Percentiles rank a stretch among this genome's conserved stretches.
phyloP scores from a whole-genome alignment of 30 jellyfish, hydroid and myxozoan genomes.

The Cassiopea andromeda region DNA sequence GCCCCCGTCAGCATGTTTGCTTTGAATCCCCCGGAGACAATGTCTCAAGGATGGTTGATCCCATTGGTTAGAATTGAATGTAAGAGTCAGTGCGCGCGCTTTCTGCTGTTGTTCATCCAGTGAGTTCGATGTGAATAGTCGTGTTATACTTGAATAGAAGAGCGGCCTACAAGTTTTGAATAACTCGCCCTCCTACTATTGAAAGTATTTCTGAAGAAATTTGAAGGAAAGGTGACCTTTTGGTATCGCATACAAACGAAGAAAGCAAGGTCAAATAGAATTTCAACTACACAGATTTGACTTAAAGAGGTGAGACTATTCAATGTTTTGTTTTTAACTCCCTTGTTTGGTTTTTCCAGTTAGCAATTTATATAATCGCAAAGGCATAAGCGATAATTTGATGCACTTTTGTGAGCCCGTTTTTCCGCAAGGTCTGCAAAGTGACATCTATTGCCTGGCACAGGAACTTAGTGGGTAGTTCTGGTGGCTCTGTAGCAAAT shows the following conservation, averaged over 20 bases:
- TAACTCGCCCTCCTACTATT: conserved; percentile 86
- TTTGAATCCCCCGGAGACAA: conserved; percentile 71
- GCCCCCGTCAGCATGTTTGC: conserved; percentile 71
- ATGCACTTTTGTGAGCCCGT: conserved; percentile 4
- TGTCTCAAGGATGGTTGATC: conserved; percentile 36
- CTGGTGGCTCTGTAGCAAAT: conserved; percentile 3
- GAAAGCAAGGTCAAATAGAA: conserved; percentile 68
- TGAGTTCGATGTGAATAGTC: conserved; percentile 73
- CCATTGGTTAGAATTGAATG: conserved; percentile 78
- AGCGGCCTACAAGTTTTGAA: conserved; percentile 75
- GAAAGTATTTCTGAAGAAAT: conserved; percentile 76
- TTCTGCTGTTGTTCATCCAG: conserved; percentile 82
- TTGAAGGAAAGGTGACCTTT: conserved; percentile 87
- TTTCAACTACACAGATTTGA: conserved; percentile 57
- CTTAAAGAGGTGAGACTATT: conserved; percentile 47
- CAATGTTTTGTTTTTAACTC: conserved; percentile 61
- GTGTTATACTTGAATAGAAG: conserved; percentile 74
- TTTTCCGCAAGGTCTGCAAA: background rate
- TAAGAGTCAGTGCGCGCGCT: conserved; percentile 89
- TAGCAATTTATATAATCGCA: conserved; percentile 2
- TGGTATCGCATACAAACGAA: conserved; percentile 82
- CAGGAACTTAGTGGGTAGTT: background rate
- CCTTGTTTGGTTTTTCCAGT: conserved; percentile 39
- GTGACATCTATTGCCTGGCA: background rate
- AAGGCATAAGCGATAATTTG: background rate